Conservation (phyloP, 2,888 invertebrate genomes). For the Caprella mutica region DNA sequence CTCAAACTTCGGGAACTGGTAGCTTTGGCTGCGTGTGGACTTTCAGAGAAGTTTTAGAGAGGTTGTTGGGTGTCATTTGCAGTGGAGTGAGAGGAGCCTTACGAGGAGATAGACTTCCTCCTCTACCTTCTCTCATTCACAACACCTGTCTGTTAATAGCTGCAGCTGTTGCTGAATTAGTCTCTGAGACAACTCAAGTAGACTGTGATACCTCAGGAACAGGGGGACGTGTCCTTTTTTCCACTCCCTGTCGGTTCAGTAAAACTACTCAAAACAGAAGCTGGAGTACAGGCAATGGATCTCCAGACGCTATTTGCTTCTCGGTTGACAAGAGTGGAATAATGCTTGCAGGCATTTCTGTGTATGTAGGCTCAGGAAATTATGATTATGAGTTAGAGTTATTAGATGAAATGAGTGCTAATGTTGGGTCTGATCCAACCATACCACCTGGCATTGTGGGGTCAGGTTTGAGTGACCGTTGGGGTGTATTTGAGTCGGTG, state of each 20-base stretch:
- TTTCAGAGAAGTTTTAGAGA: slow-evolving; percentile 69
- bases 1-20: slow-evolving; percentile 41
- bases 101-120: slow-evolving; percentile 43
- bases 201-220: no score
- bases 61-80: slow-evolving; percentile 66
- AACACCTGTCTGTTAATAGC: slow-evolving; percentile 51
- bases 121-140: slow-evolving; percentile 44
- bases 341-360: slow-evolving; percentile 73
- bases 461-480: no score
- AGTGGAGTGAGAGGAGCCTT: slow-evolving; percentile 57
- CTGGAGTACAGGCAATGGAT: slow-evolving; percentile 96
- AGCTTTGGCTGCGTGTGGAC: slow-evolving; percentile 46
- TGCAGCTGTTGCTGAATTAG: slow-evolving; percentile 75
- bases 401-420: slow-evolving; percentile 53
- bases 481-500: slow-evolving; percentile 74
- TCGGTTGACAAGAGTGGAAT: slow-evolving; percentile 77
- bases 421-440: slow-evolving; percentile 1
- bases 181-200: slow-evolving; percentile 62
- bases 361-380: slow-evolving; percentile 77
- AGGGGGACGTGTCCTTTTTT: slow-evolving; percentile 26
- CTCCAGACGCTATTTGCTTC: slow-evolving; percentile 91
- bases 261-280: slow-evolving; percentile 76
- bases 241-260: slow-evolving; percentile 77
- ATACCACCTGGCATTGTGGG: neutral
- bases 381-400: slow-evolving; percentile 87